Evolutionary conservation across 2,797 vertebrate species (phyloP).

Genomic region (Pelochelys cantorii): DNA sequence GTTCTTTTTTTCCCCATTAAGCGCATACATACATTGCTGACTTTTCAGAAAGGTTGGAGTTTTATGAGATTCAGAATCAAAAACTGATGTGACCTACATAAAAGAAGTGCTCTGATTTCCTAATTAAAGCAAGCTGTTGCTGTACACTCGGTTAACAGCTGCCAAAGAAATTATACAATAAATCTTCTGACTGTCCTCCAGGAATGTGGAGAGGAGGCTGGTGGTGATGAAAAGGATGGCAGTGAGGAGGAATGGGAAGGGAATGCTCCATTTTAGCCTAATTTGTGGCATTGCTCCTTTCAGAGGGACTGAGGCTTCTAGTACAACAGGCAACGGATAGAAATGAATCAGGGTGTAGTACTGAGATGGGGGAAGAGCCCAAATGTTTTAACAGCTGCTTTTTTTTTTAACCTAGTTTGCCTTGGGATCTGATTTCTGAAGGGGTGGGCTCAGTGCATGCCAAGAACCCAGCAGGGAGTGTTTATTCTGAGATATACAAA

Average conservation of each 20-base stretch:
- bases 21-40: constrained; percentile 45
- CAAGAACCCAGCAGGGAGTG: constrained; percentile 77
- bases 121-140: constrained; percentile 84
- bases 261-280: constrained; percentile 18
- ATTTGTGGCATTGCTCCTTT: not conserved
- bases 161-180: constrained; percentile 81
- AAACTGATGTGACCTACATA: constrained; percentile 85
- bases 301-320: constrained; percentile 30
- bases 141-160: constrained; percentile 73
- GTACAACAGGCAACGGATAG: constrained; percentile 15
- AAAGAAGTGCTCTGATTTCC: constrained; percentile 81
- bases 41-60: constrained; percentile 78
- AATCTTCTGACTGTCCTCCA: constrained; percentile 79
- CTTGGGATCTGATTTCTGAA: constrained; percentile 81
- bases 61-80: constrained; percentile 80
- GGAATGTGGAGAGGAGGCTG: constrained; percentile 69
- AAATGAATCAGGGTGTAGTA: constrained; percentile 53
- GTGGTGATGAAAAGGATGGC: constrained; percentile 14
- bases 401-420: constrained; percentile 78
- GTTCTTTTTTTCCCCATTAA: constrained; percentile 35
- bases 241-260: constrained; percentile 39
- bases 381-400: constrained; percentile 89
- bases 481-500: constrained; percentile 73
- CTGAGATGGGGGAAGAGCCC: constrained; percentile 47
- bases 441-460: constrained; percentile 75